Conservation (phyloP, 2,888 invertebrate species). For the Halictus ligatus region DNA sequence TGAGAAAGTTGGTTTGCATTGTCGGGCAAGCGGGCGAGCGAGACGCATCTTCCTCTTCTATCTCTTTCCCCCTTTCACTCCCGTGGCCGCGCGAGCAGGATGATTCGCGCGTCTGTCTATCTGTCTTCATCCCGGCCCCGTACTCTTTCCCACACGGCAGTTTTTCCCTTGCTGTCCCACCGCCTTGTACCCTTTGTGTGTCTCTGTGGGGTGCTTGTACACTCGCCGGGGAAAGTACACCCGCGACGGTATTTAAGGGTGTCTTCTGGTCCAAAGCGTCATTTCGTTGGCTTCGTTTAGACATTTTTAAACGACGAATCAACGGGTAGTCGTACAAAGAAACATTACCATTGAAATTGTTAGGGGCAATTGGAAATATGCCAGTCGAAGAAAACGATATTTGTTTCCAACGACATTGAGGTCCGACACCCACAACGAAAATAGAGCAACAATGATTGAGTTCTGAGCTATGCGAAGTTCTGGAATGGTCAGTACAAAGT, state of each 20-base stretch:
- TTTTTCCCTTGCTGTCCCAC: conserved; percentile 39
- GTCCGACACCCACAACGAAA: neutral
- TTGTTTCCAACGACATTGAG: neutral
- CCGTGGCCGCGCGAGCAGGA: neutral
- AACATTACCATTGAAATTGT: neutral
- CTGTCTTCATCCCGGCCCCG: conserved; percentile 30
- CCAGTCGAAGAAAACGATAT: neutral
- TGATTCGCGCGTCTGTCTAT: conserved; percentile 55
- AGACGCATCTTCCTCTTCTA: conserved; percentile 3
- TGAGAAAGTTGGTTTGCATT: conserved; percentile 83
- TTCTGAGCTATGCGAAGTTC: neutral
- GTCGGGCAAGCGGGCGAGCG: conserved; percentile 76
- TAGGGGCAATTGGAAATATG: neutral
- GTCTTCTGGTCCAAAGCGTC: neutral
- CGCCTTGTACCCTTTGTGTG: conserved; percentile 49
- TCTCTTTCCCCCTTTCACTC: neutral
- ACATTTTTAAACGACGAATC: neutral
- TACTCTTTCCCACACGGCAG: conserved; percentile 27
- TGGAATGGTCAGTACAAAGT: neutral
- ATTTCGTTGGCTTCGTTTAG: neutral
- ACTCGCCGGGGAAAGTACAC: neutral
- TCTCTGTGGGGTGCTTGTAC: conserved; percentile 31
- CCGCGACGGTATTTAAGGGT: neutral
- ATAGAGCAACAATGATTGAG: neutral
- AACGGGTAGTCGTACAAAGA: neutral